A percentile compares a stretch with the other conserved stretches of the same genome.
Evolutionary conservation across 1,140 invertebrate species (phyloP).

Genomic region (Kradibia gibbosae): DNA sequence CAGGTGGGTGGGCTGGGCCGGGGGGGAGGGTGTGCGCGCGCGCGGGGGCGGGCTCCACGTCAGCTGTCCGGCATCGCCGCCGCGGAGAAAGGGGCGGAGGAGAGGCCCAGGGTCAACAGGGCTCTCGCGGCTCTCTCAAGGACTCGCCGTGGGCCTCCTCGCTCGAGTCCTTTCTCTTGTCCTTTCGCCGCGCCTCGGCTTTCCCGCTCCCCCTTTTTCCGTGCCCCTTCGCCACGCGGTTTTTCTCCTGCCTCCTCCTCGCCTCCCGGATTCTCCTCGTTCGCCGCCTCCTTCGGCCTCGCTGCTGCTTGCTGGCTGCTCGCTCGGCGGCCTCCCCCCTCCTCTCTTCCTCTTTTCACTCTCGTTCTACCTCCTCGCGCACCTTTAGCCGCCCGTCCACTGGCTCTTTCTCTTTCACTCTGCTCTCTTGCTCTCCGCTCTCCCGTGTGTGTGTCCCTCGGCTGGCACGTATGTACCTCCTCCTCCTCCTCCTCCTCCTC

Average conservation of each 20-base stretch:
- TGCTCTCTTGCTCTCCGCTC: no score
- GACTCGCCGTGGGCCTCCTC: constrained; percentile 25
- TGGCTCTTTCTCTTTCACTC: constrained; percentile 47
- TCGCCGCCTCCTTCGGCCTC: neutral
- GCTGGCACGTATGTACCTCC: neutral
- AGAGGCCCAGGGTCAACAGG: constrained; percentile 28
- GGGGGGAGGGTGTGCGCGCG: neutral
- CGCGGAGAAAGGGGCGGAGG: constrained; percentile 6
- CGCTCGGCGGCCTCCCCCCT: constrained; percentile 41
- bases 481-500: neutral
- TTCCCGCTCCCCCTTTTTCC: constrained; percentile 48
- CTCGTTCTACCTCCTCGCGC: neutral
- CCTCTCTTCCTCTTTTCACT: constrained; percentile 43
- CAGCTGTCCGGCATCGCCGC: constrained; percentile 15
- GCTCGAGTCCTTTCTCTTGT: constrained; percentile 30
- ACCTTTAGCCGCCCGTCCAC: neutral
- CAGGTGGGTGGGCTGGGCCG: neutral
- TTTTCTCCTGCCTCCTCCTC: neutral
- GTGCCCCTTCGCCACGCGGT: constrained; percentile 40
- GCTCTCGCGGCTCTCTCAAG: constrained; percentile 16
- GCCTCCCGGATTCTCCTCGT: neutral
- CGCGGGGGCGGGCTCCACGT: neutral
- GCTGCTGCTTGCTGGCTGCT: constrained; percentile 16
- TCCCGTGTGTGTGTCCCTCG: neutral
- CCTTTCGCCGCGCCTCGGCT: no score